Evolutionary conservation across 2,113 vertebrate genomes (phyloP).

Genomic region (Leiothrix lutea): DNA sequence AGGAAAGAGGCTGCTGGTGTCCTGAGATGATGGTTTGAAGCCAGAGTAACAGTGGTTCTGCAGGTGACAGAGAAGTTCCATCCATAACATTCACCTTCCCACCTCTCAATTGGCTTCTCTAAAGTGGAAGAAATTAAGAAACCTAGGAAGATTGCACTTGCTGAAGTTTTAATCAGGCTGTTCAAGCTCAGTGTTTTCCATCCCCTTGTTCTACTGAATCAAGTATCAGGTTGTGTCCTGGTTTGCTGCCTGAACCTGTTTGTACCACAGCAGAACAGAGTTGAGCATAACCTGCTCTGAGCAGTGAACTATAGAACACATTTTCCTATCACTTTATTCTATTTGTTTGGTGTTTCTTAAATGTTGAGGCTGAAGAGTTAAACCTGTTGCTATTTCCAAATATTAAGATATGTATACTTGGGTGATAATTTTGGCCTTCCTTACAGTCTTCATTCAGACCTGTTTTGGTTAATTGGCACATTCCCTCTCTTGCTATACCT

Average conservation of each 20-base stretch:
- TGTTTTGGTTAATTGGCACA: not conserved
- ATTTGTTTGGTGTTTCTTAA: not conserved
- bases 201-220: not conserved
- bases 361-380: not conserved
- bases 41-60: fast-evolving
- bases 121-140: not conserved
- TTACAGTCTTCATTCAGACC: not conserved
- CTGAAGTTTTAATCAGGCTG: not conserved
- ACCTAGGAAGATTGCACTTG: not conserved
- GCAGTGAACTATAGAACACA: not conserved
- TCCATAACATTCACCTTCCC: not conserved
- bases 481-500: not conserved
- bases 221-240: not conserved
- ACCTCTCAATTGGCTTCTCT: not conserved
- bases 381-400: not conserved
- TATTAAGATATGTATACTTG: not conserved
- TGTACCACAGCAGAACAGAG: not conserved
- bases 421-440: not conserved
- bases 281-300: not conserved
- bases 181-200: not conserved
- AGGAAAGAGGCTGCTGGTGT: not conserved
- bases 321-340: not conserved
- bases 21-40: not conserved
- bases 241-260: not conserved
- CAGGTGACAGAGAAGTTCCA: not conserved